These are phyloP conservation scores for Axea sp. DNA, from an alignment of 2,888 invertebrate genomes.

Conservation along the genomic window DNA sequence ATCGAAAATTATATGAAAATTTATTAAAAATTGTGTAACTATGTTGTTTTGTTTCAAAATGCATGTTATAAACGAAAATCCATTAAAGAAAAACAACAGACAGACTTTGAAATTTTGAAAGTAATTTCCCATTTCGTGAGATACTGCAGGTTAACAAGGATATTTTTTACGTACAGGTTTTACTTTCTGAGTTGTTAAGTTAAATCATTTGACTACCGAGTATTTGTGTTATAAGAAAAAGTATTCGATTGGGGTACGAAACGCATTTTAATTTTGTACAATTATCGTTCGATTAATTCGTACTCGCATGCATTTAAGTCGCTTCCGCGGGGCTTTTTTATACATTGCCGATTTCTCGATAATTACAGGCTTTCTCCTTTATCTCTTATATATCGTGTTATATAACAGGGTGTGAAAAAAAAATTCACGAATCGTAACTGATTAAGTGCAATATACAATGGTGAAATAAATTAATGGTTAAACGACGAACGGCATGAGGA, in stretches of 20 bases:
- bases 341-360: constrained; percentile 56
- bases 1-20: not conserved
- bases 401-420: constrained; percentile 45
- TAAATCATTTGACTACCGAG: constrained; percentile 3
- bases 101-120: too few species aligned
- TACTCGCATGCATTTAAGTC: constrained; percentile 23
- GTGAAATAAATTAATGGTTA: constrained; percentile 54
- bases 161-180: not conserved
- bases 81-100: too few species aligned
- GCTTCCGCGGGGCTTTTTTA: constrained; percentile 51
- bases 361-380: constrained; percentile 58
- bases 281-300: constrained; percentile 42
- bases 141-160: not conserved
- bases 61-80: too few species aligned
- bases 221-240: not conserved
- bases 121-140: too few species aligned
- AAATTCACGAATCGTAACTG: constrained; percentile 49
- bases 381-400: constrained; percentile 50
- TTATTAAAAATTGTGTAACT: too few species aligned
- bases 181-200: not conserved
- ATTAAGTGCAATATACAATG: constrained; percentile 47
- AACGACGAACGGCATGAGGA: constrained; percentile 26
- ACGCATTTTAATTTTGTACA: constrained; percentile 26
- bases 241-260: constrained; percentile 6
- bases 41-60: too few species aligned